Conservation (phyloP, 2,888 invertebrate genomes). For the Gastrophysa polygoni region DNA sequence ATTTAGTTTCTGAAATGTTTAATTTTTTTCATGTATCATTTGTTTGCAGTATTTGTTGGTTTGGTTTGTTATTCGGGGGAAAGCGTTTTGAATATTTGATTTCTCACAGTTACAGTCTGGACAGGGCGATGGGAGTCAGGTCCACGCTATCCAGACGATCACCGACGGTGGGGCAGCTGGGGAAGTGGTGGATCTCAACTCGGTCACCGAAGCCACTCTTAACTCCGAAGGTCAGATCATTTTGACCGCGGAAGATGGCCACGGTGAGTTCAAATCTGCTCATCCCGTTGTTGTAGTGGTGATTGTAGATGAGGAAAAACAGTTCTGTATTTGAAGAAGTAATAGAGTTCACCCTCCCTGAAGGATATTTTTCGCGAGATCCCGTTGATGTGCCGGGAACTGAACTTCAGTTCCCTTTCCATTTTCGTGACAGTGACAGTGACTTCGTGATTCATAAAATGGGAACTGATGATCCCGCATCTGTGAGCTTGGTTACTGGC, state of each 20-base stretch:
- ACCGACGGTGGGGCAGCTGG: conserved; percentile 78
- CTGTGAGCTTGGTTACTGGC: too few species aligned
- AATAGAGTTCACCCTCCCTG: too few species aligned
- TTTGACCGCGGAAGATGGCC: conserved; percentile 93
- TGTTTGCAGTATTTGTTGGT: conserved; percentile 19
- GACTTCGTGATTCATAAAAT: too few species aligned
- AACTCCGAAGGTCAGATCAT: conserved; percentile 94
- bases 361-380: too few species aligned
- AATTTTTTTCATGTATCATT: not conserved
- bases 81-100: conserved; percentile 28
- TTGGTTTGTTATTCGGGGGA: conserved; percentile 30
- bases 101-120: conserved; percentile 65
- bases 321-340: too few species aligned
- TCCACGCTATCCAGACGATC: conserved; percentile 73
- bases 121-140: conserved; percentile 66
- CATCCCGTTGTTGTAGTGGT: not conserved
- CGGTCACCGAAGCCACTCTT: conserved; percentile 87
- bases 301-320: not conserved
- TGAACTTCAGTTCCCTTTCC: too few species aligned
- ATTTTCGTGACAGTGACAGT: too few species aligned
- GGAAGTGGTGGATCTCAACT: conserved; percentile 86
- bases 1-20: not conserved
- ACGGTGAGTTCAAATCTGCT: conserved; percentile 67
- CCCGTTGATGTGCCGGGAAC: too few species aligned
- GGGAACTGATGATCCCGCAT: too few species aligned